Evolutionary conservation across 2,888 invertebrate species (phyloP).

Genomic region (Prosopocoilus inquinatus): DNA sequence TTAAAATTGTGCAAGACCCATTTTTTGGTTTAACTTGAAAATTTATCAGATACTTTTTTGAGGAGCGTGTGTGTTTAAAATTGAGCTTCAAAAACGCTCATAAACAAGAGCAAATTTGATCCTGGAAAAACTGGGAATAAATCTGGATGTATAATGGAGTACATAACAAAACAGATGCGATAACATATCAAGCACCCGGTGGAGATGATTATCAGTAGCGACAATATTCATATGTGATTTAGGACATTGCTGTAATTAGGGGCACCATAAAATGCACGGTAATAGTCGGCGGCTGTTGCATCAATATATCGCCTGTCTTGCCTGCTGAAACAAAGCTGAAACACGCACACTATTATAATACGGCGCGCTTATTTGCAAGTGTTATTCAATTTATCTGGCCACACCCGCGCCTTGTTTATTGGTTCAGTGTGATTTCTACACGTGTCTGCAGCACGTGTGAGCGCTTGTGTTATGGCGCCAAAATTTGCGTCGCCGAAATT

Average conservation of each 20-base stretch:
- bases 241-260: conserved; percentile 46
- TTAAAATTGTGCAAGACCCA: too few relatives aligned
- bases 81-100: too few relatives aligned
- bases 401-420: conserved; percentile 51
- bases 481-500: conserved; percentile 30
- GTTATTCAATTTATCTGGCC: conserved; percentile 54
- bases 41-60: too few relatives aligned
- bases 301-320: conserved; percentile 48
- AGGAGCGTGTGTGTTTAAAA: too few relatives aligned
- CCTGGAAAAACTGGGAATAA: too few relatives aligned
- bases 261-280: conserved; percentile 39
- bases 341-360: conserved; percentile 43
- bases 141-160: neutral
- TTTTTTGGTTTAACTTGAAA: too few relatives aligned
- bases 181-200: conserved; percentile 34
- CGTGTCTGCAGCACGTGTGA: conserved; percentile 26
- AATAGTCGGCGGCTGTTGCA: conserved; percentile 47
- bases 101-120: too few relatives aligned
- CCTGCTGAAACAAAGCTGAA: conserved; percentile 36
- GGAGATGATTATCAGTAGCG: conserved; percentile 36
- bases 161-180: conserved; percentile 22
- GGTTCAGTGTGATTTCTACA: conserved; percentile 49
- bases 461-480: conserved; percentile 25
- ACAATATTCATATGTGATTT: conserved; percentile 49
- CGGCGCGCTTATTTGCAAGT: conserved; percentile 53